A percentile compares a stretch with the other conserved stretches of the same genome.
Conservation (phyloP, 2,797 vertebrate species). For the Pangasius sanitwongsei region DNA sequence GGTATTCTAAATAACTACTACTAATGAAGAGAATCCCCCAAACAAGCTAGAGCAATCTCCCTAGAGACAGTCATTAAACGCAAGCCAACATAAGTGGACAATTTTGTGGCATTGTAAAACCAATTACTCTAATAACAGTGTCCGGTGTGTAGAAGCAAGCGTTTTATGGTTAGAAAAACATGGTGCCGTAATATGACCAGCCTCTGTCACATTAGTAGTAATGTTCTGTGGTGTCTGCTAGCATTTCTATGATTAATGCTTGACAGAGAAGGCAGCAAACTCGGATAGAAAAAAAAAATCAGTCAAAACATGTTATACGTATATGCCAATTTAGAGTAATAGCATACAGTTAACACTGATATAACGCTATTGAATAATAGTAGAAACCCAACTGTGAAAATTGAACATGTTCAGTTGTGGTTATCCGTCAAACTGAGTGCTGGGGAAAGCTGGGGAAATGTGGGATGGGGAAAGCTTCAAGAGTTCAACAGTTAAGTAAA, state of each 20-base stretch:
- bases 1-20: slow-evolving; percentile 39
- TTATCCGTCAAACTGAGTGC: not conserved
- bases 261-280: not conserved
- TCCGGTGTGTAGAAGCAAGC: slow-evolving; percentile 18
- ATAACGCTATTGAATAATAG: not conserved
- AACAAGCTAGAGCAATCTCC: slow-evolving; percentile 34
- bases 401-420: not conserved
- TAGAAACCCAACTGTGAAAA: not conserved
- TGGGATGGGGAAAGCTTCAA: not conserved
- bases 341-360: not conserved
- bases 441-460: not conserved
- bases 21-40: slow-evolving; percentile 45
- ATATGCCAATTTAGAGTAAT: not conserved
- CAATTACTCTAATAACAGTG: slow-evolving; percentile 46
- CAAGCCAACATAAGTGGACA: slow-evolving; percentile 46
- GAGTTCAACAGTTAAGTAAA: not conserved
- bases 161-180: slow-evolving; percentile 38
- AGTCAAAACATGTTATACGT: not conserved
- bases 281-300: not conserved
- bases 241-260: slow-evolving; percentile 16
- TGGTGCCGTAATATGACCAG: slow-evolving; percentile 19
- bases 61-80: slow-evolving; percentile 45
- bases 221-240: slow-evolving; percentile 29
- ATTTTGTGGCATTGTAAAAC: slow-evolving; percentile 49
- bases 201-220: not conserved